phyloP scores from a whole-genome alignment of 1,140 invertebrate species.

The Parapsyche elsis region DNA sequence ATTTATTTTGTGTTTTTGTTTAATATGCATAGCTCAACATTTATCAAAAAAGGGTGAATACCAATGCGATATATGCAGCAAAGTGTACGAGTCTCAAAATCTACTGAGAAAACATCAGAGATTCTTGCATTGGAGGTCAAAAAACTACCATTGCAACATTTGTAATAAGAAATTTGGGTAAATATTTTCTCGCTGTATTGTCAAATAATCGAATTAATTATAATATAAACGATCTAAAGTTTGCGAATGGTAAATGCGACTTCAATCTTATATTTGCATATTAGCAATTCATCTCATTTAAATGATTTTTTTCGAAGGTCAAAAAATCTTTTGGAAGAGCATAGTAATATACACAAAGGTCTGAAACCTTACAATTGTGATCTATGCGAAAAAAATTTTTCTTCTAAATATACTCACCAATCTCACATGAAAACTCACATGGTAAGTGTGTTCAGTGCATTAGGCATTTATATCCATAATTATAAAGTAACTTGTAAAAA shows the following conservation, averaged over 20 bases:
- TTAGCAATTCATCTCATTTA: too few relatives aligned
- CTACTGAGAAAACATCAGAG: conserved; percentile 73
- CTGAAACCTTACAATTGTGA: conserved; percentile 74
- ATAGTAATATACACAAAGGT: conserved; percentile 78
- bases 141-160: conserved; percentile 72
- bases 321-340: conserved; percentile 75
- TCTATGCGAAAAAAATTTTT: conserved; percentile 78
- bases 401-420: conserved; percentile 81
- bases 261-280: too few relatives aligned
- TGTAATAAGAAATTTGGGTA: conserved; percentile 75
- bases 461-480: not conserved
- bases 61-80: conserved; percentile 74
- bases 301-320: conserved; percentile 67
- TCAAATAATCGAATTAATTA: too few relatives aligned
- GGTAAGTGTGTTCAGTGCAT: conserved; percentile 56
- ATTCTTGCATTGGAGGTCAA: conserved; percentile 72
- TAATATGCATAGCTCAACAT: conserved; percentile 68
- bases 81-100: conserved; percentile 72
- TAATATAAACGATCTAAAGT: too few relatives aligned
- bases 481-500: not conserved
- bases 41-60: conserved; percentile 69
- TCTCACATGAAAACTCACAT: conserved; percentile 81
- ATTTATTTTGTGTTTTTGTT: not conserved
- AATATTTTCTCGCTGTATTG: not conserved
- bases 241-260: too few relatives aligned